Evolutionary conservation across 2,113 vertebrate species (phyloP), one percentile per base, ranked within the genome.

Genomic region (Rhipidura dahli): DNA sequence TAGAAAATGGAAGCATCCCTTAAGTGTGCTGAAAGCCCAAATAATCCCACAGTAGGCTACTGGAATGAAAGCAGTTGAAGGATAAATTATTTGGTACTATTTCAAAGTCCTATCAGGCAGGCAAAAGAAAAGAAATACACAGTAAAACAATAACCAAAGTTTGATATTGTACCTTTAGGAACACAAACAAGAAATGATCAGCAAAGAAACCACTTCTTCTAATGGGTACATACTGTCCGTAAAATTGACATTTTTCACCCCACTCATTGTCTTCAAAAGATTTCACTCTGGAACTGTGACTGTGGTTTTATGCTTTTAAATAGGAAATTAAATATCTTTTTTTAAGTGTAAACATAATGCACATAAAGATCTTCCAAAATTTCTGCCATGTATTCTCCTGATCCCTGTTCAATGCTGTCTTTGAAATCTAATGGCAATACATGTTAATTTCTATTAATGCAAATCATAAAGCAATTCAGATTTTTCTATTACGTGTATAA

Each of bases 361-460:
- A 92, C 24, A 83, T 65, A 92, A 79, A 95, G 17, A n/a, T 40
- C 83, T 49, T 81, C n/a, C 70, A 96, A 73, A 91, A 90, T 50
- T 66, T 81, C 78, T 91, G 49, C 21, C 45, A 53, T 11, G 27
- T 61, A 81, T 84, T 90, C 61, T 94, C 82, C 65, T 69, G 40
- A 64, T 56, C 6, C 44, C n/a, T 76, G 37, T 72, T 83, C 60
- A 94, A 35, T 27, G 57, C 11, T 40, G 40, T 84, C 73, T 76
- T 87, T 69, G 87, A 96, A 96, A 83, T 53, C 47, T 19, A 96
- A 79, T 70, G 22, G 16, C 18, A 92, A 85, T 79, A 92, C 39
- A 77, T 15, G 16, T 64, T 94, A 61, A 89, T 83, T 57, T 54
- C 53, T 90, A 90, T 64, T 23, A 33, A 86, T 47, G 39, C 44